These are phyloP conservation scores for Callitettix versicolor DNA, from an alignment of 1,140 invertebrate species.

Conservation along the genomic window DNA sequence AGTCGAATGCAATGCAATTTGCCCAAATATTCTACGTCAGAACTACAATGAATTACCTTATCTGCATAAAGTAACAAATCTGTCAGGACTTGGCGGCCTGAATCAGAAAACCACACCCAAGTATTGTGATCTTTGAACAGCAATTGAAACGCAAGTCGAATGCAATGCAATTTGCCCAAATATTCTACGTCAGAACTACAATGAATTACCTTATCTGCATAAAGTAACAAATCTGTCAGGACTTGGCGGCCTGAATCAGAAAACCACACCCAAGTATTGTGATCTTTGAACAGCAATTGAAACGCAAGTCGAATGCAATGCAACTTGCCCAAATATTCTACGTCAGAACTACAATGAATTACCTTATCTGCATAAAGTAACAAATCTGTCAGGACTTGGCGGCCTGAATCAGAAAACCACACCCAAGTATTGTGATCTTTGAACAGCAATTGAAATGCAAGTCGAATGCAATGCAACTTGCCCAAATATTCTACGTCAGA, in stretches of 20 bases:
- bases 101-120: conserved; percentile 75
- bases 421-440: conserved; percentile 53
- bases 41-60: conserved; percentile 73
- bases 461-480: conserved; percentile 82
- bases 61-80: conserved; percentile 82
- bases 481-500: conserved; percentile 90
- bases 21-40: conserved; percentile 88
- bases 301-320: conserved; percentile 83
- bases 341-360: conserved; percentile 49
- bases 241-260: conserved; percentile 77
- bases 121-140: conserved; percentile 61
- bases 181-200: conserved; percentile 78
- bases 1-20: conserved; percentile 85
- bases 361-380: conserved; percentile 81
- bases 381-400: conserved; percentile 78
- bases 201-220: conserved; percentile 71
- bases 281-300: conserved; percentile 63
- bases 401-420: conserved; percentile 82
- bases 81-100: conserved; percentile 76
- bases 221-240: conserved; percentile 75
- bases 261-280: conserved; percentile 68
- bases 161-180: conserved; percentile 85
- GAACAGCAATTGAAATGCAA: conserved; percentile 75
- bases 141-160: conserved; percentile 73
- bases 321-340: conserved; percentile 89